Evolutionary conservation across 2,888 invertebrate species (phyloP).

Genomic region (Formica aserva): DNA sequence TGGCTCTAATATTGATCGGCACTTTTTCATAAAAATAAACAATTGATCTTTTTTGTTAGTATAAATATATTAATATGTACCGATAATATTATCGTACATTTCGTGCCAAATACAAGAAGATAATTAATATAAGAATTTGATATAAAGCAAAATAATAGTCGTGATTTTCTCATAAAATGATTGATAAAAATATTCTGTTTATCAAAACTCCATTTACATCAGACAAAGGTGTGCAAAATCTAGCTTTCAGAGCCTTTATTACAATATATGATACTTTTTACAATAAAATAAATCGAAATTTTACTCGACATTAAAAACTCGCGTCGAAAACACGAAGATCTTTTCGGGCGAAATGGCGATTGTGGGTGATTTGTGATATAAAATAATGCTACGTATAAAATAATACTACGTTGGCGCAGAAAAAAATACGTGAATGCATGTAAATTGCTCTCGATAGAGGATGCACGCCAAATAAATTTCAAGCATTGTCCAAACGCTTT

Average conservation of each 20-base stretch:
- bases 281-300: neutral
- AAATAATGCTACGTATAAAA: neutral
- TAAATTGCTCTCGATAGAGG: too few relatives aligned
- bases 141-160: neutral
- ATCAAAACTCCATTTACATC: neutral
- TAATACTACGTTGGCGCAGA: neutral
- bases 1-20: neutral
- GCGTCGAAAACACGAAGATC: neutral
- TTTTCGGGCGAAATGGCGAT: neutral
- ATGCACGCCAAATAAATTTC: neutral
- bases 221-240: neutral
- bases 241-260: neutral
- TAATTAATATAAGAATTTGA: slow-evolving; percentile 20
- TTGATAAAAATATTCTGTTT: neutral
- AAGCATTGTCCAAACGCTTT: neutral
- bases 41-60: slow-evolving; percentile 9
- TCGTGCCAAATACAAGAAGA: slow-evolving; percentile 4
- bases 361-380: neutral
- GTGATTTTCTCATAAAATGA: neutral
- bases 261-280: neutral
- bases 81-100: neutral
- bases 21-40: slow-evolving; percentile 21
- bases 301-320: slow-evolving; percentile 6
- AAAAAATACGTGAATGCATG: neutral
- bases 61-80: neutral